A percentile compares a stretch with the other conserved stretches of the same genome.
Evolutionary conservation across 2,888 invertebrate genomes (phyloP).

Genomic region (Melanostoma mellinum): DNA sequence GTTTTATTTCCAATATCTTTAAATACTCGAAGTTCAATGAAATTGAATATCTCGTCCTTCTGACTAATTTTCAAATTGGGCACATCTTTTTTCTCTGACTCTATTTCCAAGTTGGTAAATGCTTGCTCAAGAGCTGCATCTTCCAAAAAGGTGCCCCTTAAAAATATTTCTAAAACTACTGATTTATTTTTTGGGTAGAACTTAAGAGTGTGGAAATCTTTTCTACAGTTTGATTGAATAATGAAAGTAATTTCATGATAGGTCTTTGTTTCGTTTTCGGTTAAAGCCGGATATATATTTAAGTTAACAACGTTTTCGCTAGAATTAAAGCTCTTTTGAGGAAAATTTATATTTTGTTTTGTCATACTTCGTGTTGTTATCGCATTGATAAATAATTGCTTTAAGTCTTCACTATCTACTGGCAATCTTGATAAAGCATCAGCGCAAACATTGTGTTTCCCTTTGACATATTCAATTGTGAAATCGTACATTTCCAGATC

Average conservation of each 20-base stretch:
- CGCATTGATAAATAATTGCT: slow-evolving; percentile 19
- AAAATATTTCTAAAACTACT: not conserved
- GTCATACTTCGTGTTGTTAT: slow-evolving; percentile 11
- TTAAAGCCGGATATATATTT: not conserved
- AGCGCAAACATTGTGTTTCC: slow-evolving; percentile 21
- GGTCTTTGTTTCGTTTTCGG: not conserved
- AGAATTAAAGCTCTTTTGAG: not conserved
- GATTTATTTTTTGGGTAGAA: slow-evolving; percentile 1
- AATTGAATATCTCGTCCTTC: slow-evolving; percentile 5
- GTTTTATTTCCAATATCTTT: not conserved
- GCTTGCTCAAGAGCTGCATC: slow-evolving; percentile 3
- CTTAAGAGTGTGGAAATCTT: not conserved
- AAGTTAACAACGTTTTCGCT: not conserved
- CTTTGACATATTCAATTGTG: slow-evolving; percentile 33
- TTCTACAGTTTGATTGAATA: slow-evolving; percentile 8
- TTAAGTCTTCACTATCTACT: slow-evolving; percentile 22
- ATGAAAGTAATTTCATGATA: slow-evolving; percentile 4
- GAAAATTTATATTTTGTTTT: not conserved
- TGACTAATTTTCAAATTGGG: not conserved
- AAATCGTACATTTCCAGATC: slow-evolving; percentile 14
- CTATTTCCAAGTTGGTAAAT: not conserved
- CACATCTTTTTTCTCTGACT: not conserved
- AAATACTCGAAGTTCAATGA: no score
- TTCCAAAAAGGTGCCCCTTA: not conserved
- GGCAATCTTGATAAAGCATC: slow-evolving; percentile 10